Percentiles rank a stretch among this genome's conserved stretches.
These are phyloP conservation scores for Acanthis flammea DNA, from an alignment of 2,797 vertebrate genomes.

Conservation along the genomic window DNA sequence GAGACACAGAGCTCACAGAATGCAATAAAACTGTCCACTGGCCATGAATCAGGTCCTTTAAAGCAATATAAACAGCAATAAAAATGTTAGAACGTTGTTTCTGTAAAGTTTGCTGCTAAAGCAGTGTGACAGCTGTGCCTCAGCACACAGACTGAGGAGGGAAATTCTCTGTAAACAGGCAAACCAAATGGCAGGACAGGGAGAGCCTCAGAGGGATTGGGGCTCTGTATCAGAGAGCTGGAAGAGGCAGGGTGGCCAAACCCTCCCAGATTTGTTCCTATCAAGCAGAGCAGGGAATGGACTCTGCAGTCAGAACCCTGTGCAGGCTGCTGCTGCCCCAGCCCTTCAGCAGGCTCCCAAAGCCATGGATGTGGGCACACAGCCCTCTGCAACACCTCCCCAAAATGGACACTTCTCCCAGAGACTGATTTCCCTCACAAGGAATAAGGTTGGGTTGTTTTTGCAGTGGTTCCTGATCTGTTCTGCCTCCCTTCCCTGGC, in stretches of 20 bases:
- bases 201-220: accelerated
- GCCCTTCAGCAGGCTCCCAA: background rate
- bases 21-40: slow-evolving; percentile 26
- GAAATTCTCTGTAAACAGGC: background rate
- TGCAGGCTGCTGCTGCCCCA: background rate
- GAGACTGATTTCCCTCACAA: slow-evolving; percentile 1
- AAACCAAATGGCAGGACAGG: background rate
- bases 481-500: background rate
- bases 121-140: background rate
- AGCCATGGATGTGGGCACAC: background rate
- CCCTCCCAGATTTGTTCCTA: slow-evolving; percentile 12
- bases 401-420: background rate
- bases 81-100: background rate
- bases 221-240: accelerated
- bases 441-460: background rate
- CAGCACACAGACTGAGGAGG: background rate
- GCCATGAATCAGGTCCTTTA: slow-evolving; percentile 15
- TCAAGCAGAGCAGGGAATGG: background rate
- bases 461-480: background rate
- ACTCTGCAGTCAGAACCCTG: background rate
- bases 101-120: background rate
- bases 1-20: background rate
- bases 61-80: slow-evolving; percentile 11
- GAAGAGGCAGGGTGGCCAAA: background rate
- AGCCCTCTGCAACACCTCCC: background rate